Conservation (phyloP, 2,113 vertebrate genomes). For the Leptosomus discolor region DNA sequence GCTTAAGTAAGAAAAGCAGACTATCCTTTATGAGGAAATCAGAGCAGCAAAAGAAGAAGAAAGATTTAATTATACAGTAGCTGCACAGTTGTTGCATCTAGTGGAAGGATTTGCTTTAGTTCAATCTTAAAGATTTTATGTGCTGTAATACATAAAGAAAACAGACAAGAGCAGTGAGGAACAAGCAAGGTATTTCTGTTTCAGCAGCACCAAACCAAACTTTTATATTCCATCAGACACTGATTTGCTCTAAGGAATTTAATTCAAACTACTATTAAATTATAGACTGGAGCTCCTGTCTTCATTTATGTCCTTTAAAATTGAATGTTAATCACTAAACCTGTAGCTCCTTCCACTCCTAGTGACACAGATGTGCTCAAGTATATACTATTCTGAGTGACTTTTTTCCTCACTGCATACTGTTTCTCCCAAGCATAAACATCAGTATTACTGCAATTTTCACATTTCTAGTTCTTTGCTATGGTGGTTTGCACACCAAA, state of each 20-base stretch:
- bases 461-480: not conserved
- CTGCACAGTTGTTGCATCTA: not conserved
- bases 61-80: slow-evolving; percentile 40
- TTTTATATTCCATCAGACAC: not conserved
- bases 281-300: not conserved
- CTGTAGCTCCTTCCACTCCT: not conserved
- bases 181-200: not conserved
- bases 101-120: not conserved
- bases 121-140: not conserved
- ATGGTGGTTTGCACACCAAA: not conserved
- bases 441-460: not conserved
- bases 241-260: not conserved
- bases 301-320: not conserved
- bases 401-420: not conserved
- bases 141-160: not conserved
- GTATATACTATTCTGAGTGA: not conserved
- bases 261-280: not conserved
- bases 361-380: not conserved
- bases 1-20: slow-evolving; percentile 48
- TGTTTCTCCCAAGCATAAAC: not conserved
- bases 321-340: not conserved
- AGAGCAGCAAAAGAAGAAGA: not conserved
- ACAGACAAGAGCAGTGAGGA: not conserved
- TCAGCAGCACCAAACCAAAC: not conserved
- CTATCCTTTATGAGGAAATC: slow-evolving; percentile 39